phyloP scores from a whole-genome alignment of 1,140 invertebrate genomes.

The Ceratitis capitata region DNA sequence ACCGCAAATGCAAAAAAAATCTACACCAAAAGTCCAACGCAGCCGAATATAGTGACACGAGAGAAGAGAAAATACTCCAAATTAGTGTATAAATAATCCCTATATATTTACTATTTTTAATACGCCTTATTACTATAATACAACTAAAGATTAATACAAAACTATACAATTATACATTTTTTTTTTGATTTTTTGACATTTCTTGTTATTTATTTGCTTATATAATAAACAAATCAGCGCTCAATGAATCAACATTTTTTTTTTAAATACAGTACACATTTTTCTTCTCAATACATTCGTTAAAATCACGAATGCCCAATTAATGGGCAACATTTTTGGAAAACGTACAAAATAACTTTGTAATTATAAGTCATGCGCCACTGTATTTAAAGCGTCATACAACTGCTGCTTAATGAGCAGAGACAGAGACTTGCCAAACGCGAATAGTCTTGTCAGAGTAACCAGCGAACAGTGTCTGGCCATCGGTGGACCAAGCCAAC shows the following conservation, averaged over 20 bases:
- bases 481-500: conserved; percentile 98
- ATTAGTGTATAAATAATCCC: not conserved
- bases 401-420: conserved; percentile 62
- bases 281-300: not conserved
- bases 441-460: conserved; percentile 98
- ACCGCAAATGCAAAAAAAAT: too few species aligned
- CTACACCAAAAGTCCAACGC: not conserved
- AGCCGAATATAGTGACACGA: not conserved
- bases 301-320: not conserved
- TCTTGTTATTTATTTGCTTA: conserved; percentile 49
- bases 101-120: not conserved
- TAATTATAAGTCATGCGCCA: conserved; percentile 15
- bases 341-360: not conserved
- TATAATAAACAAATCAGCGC: conserved; percentile 48
- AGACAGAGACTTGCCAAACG: conserved; percentile 97
- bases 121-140: conserved; percentile 26
- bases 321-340: not conserved
- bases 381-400: conserved; percentile 12
- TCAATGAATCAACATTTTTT: conserved; percentile 42
- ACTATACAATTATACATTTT: conserved; percentile 7
- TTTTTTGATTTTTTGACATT: conserved; percentile 29
- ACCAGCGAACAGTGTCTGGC: conserved; percentile 98
- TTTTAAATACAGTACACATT: conserved; percentile 43
- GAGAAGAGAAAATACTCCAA: not conserved
- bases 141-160: conserved; percentile 15